A percentile compares a stretch with the other conserved stretches of the same genome.
phyloP scores from a whole-genome alignment of 2,797 vertebrate genomes.

The Neopelma chrysocephalum region DNA sequence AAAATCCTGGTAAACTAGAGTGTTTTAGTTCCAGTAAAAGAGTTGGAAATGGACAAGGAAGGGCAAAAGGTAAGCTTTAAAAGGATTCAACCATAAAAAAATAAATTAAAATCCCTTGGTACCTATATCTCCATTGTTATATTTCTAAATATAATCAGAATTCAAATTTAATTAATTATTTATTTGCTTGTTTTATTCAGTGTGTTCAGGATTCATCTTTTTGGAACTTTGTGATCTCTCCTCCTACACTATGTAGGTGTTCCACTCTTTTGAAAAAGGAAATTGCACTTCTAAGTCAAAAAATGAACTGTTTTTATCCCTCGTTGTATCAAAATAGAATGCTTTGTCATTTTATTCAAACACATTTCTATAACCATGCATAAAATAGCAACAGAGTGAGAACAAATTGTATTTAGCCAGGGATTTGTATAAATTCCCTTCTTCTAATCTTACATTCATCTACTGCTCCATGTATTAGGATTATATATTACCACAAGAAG shows the following conservation, averaged over 20 bases:
- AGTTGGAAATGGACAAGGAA: background rate
- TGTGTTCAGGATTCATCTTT: background rate
- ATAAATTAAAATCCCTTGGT: background rate
- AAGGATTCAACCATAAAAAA: background rate
- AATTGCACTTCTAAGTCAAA: background rate
- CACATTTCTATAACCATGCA: background rate
- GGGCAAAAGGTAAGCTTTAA: background rate
- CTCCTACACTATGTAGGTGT: background rate
- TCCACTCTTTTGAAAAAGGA: background rate
- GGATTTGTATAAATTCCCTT: background rate
- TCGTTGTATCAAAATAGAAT: background rate
- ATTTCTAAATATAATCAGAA: background rate
- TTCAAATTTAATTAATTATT: background rate
- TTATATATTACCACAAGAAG: background rate
- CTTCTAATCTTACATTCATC: background rate
- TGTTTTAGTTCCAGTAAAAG: background rate
- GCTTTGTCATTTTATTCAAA: constrained; percentile 5
- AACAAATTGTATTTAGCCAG: background rate
- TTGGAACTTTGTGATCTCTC: background rate
- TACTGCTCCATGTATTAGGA: background rate
- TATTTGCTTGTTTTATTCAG: background rate
- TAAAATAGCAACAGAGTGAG: background rate
- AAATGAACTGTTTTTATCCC: background rate
- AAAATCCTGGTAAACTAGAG: background rate
- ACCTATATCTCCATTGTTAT: background rate